Conservation (phyloP, 2,888 invertebrate genomes). For the Hypena proboscidalis region DNA sequence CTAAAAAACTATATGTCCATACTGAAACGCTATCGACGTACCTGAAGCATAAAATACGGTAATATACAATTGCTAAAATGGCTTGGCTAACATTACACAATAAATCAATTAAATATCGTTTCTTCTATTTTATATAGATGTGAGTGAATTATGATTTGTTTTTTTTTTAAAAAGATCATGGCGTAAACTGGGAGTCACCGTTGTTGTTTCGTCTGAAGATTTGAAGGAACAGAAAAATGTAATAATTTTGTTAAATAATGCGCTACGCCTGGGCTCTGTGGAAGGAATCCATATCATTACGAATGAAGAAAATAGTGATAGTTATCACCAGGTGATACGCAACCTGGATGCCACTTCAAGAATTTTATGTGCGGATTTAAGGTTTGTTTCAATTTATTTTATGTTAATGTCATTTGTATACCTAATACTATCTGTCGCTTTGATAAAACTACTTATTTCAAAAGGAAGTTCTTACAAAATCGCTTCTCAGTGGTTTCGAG, state of each 20-base stretch:
- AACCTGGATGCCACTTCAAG: not conserved
- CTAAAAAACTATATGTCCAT: conserved; percentile 47
- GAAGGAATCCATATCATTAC: not conserved
- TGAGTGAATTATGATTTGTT: too few species aligned
- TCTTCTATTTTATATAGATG: too few species aligned
- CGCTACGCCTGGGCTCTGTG: not conserved
- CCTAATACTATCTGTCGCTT: too few species aligned
- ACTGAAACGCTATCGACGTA: conserved; percentile 15
- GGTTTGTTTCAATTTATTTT: not conserved
- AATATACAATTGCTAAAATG: too few species aligned
- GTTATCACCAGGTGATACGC: not conserved
- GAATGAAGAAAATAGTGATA: not conserved
- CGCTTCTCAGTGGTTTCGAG: too few species aligned
- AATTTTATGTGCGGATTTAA: not conserved
- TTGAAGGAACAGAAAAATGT: not conserved
- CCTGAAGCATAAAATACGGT: conserved; percentile 26
- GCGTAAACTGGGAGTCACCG: not conserved
- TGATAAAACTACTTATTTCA: too few species aligned
- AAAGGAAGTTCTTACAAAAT: too few species aligned
- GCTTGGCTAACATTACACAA: too few species aligned
- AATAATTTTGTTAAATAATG: not conserved
- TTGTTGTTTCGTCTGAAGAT: not conserved
- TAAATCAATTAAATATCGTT: too few species aligned
- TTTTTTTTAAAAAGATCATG: not conserved
- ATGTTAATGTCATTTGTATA: conserved; percentile 3